Conservation (phyloP, 2,113 vertebrate species). For the Anolis carolinensis region DNA sequence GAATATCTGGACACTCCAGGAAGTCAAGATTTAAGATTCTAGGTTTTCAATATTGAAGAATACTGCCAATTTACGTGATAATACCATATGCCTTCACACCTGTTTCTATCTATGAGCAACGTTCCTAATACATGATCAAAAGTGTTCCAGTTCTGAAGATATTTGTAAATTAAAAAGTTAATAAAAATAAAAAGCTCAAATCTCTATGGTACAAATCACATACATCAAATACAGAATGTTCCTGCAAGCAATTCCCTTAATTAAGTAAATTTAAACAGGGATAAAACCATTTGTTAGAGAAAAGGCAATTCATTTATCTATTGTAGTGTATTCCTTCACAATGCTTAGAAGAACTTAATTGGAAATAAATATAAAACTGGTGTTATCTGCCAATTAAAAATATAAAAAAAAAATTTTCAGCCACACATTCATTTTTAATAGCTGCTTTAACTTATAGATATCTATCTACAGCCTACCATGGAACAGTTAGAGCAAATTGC, state of each 20-base stretch:
- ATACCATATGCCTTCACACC: not conserved
- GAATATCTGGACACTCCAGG: not conserved
- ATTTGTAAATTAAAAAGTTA: not conserved
- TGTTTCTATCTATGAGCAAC: not conserved
- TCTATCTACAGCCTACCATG: not conserved
- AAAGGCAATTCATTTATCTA: slow-evolving; percentile 49
- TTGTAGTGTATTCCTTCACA: not conserved
- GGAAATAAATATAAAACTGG: slow-evolving; percentile 19
- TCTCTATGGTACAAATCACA: not conserved
- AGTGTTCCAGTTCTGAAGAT: slow-evolving; percentile 23
- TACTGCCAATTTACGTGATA: not conserved
- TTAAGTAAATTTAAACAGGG: not conserved
- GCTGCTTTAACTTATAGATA: not conserved
- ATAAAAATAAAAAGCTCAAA: slow-evolving; percentile 20
- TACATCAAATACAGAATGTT: slow-evolving; percentile 29
- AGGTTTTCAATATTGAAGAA: not conserved
- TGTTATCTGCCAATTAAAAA: not conserved
- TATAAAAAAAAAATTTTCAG: slow-evolving; percentile 3
- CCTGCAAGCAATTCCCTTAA: slow-evolving; percentile 13
- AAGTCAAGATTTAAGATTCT: not conserved
- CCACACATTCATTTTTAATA: not conserved
- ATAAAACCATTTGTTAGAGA: slow-evolving; percentile 34
- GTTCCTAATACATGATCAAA: not conserved
- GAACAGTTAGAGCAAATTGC: not conserved
- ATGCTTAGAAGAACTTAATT: slow-evolving; percentile 10